Evolutionary conservation across 1,140 invertebrate species (phyloP), one percentile per base, ranked within the genome.

Genomic region (Polyergus mexicanus): DNA sequence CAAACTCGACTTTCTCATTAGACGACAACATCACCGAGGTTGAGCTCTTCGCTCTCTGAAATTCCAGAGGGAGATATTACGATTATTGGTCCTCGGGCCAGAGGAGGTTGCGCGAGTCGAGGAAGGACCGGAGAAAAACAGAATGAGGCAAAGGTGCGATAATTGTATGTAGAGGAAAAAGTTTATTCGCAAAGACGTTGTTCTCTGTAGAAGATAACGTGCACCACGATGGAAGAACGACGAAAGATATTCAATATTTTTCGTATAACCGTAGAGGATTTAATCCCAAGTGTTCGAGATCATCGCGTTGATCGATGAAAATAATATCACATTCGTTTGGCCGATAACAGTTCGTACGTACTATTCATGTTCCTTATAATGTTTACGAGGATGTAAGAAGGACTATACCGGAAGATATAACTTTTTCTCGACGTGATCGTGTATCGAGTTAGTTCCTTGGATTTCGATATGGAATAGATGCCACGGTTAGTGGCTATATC

Each of bases 381-480:
- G 16, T 16, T 19, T 32, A 56, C 22, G 65, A 6, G 25, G 25
- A 44, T 11, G 51, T 22, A 81, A 80, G 68, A 71, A 81, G 11
- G n/a, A n/a, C n/a, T n/a, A n/a, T 72, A 84, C 66, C 56, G 71
- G 75, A 47, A 58, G 78, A 35, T 65, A 88, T 84, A 44, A 38
- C 56, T 68, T 58, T 19, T 51, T 63, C 54, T 63, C 54, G 10
- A 41, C n/a, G 35, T 16, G 60, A 62, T 54, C 66, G 68, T 32
- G 41, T 75, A 54, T 85, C 83, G 84, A 32, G 60, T 66, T 47
- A 38, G 84, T 72, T 91, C 86, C 41, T 63, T 86, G 51, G 88
- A 88, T 92, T 91, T 92, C 89, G 91, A 91, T 89, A 85, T 89
- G 88, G 41, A 83, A 86, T 91, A 90, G 90, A 87, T 93, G 91